Conservation (phyloP, 1,140 invertebrate genomes). For the Orussus abietinus region DNA sequence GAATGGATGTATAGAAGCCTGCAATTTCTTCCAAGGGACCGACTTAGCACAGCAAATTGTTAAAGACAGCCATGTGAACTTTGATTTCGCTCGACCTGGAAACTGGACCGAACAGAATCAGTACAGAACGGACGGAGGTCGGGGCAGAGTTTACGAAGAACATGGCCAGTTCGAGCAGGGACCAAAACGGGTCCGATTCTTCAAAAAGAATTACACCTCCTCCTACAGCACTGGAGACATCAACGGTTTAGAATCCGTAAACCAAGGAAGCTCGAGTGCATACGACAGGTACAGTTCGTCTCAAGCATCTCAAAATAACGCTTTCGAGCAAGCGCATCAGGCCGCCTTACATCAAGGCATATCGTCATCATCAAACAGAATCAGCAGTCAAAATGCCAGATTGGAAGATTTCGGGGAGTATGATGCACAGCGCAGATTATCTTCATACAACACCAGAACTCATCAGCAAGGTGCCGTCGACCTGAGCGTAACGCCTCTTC, state of each 20-base stretch:
- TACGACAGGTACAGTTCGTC: neutral
- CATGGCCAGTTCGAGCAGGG: constrained; percentile 27
- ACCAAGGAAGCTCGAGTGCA: neutral
- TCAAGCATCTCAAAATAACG: neutral
- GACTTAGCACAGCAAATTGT: constrained; percentile 10
- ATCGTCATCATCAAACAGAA: neutral
- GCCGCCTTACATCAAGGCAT: no score
- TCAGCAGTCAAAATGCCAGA: constrained; percentile 15
- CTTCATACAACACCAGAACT: neutral
- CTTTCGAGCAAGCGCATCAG: no score
- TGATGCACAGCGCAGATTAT: neutral
- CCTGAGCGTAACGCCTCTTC: no score
- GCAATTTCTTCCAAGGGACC: constrained; percentile 24
- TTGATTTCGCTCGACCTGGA: constrained; percentile 27
- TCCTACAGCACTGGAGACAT: constrained; percentile 17
- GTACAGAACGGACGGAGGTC: constrained; percentile 25
- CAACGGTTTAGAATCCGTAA: neutral
- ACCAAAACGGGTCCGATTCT: constrained; percentile 24
- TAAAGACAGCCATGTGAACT: constrained; percentile 6
- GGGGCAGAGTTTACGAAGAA: constrained; percentile 34
- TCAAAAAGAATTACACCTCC: constrained; percentile 30
- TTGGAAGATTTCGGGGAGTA: constrained; percentile 24
- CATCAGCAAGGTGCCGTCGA: no score
- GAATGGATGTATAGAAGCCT: constrained; percentile 30
- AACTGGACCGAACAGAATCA: constrained; percentile 36